phyloP scores from a whole-genome alignment of 2,888 invertebrate genomes.

The Apamea monoglypha region DNA sequence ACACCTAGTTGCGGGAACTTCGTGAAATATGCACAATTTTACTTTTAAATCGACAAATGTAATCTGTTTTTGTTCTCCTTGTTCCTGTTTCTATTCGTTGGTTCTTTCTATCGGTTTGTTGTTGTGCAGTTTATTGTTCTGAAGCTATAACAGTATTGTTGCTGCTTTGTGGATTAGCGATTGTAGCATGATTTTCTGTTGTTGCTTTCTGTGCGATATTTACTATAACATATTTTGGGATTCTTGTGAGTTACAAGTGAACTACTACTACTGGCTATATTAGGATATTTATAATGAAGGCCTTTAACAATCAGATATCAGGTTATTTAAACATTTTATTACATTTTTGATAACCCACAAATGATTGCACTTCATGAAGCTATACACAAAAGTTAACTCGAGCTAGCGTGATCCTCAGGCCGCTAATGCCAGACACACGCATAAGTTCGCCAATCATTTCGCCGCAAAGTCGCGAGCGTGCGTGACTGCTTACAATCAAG shows the following conservation, averaged over 20 bases:
- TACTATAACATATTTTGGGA: not conserved
- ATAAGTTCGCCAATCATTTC: constrained; percentile 60
- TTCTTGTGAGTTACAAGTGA: not conserved
- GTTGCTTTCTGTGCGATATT: constrained; percentile 13
- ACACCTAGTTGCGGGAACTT: constrained; percentile 64
- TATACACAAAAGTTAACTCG: not conserved
- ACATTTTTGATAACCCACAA: not conserved
- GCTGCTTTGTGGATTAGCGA: constrained; percentile 38
- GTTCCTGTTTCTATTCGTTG: constrained; percentile 31
- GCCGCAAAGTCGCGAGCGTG: constrained; percentile 52
- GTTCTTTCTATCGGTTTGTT: constrained; percentile 40
- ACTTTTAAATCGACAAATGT: constrained; percentile 67
- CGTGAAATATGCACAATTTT: constrained; percentile 62
- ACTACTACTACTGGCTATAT: not conserved
- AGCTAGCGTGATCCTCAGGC: constrained; percentile 33
- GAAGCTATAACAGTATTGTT: constrained; percentile 29
- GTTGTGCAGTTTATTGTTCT: constrained; percentile 43
- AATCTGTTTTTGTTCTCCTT: constrained; percentile 57
- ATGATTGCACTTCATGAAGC: not conserved
- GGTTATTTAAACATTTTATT: not conserved
- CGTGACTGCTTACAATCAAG: constrained; percentile 67
- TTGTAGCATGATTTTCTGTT: constrained; percentile 16
- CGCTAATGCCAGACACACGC: constrained; percentile 39
- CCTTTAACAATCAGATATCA: not conserved
- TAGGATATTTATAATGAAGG: not conserved